phyloP scores from a whole-genome alignment of 2,888 invertebrate species.

The Pachydiplax longipennis region DNA sequence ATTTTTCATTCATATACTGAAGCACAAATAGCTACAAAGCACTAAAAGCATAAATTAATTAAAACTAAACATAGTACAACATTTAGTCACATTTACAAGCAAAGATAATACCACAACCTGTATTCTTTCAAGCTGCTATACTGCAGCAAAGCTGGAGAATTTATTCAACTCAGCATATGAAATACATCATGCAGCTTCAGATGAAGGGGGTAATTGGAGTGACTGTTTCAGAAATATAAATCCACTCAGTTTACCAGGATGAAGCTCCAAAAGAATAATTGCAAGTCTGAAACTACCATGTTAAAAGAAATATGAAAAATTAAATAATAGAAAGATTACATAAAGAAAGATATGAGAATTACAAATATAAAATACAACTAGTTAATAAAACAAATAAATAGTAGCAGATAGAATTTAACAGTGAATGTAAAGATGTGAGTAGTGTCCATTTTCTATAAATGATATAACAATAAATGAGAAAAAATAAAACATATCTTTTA shows the following conservation, averaged over 20 bases:
- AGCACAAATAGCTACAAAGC: no score
- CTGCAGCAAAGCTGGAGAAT: neutral
- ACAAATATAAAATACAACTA: neutral
- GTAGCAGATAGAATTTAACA: neutral
- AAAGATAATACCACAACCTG: neutral
- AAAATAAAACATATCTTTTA: no score
- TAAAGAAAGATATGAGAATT: neutral
- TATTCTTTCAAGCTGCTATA: neutral
- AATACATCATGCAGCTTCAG: slow-evolving; percentile 17
- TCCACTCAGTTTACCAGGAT: neutral
- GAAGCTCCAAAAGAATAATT: neutral
- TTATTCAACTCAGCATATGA: neutral
- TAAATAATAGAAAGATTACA: neutral
- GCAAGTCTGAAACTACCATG: neutral
- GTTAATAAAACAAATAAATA: neutral
- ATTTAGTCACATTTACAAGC: neutral
- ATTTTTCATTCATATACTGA: no score
- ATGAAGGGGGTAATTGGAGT: neutral
- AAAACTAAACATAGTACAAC: no score
- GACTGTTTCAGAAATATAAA: neutral
- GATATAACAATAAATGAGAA: no score
- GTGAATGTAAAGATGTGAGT: neutral
- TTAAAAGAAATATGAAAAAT: neutral
- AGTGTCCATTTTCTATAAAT: no score
- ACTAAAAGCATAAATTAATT: no score